phyloP scores from a whole-genome alignment of 2,113 vertebrate genomes.

The Indri indri region DNA sequence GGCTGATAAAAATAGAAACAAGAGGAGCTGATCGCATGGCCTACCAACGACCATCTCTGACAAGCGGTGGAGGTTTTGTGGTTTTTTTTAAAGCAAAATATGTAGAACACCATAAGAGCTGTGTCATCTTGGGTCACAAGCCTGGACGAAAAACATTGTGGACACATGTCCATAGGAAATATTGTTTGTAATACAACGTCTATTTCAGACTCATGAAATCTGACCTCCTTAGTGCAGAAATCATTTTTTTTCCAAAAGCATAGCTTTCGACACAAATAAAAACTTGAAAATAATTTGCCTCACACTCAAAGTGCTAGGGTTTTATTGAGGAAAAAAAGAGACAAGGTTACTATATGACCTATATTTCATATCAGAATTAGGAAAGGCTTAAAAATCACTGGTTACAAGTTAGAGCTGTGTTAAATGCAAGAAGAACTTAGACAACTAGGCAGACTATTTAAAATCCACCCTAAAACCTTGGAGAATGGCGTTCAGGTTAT shows the following conservation, averaged over 20 bases:
- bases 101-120: neutral
- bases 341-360: constrained; percentile 11
- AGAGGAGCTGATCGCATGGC: fast-evolving
- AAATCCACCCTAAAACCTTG: neutral
- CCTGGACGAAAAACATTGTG: neutral
- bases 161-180: neutral
- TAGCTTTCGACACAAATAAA: neutral
- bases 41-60: neutral
- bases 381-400: neutral
- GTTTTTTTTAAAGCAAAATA: neutral
- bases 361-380: constrained; percentile 11
- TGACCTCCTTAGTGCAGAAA: neutral
- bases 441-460: neutral
- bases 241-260: neutral
- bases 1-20: neutral
- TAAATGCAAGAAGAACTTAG: neutral
- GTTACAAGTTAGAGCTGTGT: neutral
- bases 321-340: neutral
- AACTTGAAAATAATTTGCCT: neutral
- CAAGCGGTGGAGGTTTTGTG: neutral
- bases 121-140: neutral
- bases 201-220: neutral
- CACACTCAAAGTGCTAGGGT: neutral
- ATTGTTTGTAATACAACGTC: neutral
- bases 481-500: neutral